Percentiles rank a stretch among this genome's conserved stretches.
These are phyloP conservation scores for Meloidogyne exigua DNA, from an alignment of 1,140 invertebrate species.

Conservation along the genomic window DNA sequence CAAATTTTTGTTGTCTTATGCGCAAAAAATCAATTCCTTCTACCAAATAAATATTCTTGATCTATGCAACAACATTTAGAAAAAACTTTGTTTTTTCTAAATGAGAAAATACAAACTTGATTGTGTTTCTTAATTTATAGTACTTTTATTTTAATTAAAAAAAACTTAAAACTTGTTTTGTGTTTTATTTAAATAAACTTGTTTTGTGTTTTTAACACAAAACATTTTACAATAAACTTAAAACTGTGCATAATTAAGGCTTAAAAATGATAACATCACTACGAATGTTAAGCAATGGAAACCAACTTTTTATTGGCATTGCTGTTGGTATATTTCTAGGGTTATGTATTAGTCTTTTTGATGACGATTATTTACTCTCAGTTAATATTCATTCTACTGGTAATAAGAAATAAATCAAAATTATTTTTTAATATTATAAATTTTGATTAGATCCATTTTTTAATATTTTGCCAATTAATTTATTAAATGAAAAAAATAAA, in stretches of 20 bases:
- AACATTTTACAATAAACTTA: neutral
- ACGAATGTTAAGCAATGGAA: neutral
- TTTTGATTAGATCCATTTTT: conserved; percentile 6
- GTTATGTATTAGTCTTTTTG: conserved; percentile 14
- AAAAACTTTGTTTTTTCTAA: too few species aligned
- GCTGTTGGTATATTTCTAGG: conserved; percentile 19
- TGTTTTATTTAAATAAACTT: neutral
- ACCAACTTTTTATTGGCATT: conserved; percentile 10
- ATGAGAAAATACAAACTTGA: neutral
- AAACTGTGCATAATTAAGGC: too few species aligned
- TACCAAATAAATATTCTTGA: neutral
- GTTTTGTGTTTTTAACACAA: neutral
- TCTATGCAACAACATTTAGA: neutral
- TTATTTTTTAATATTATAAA: neutral
- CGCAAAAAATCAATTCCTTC: neutral
- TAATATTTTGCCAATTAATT: conserved; percentile 11
- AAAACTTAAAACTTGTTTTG: neutral
- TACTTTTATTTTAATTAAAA: too few species aligned
- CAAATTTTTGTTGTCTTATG: neutral
- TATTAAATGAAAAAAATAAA: neutral
- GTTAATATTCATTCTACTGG: neutral
- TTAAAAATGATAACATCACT: neutral
- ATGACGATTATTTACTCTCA: neutral
- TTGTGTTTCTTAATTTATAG: neutral
- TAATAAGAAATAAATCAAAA: neutral